Percentiles rank a stretch among this genome's conserved stretches.
Evolutionary conservation across 2,888 invertebrate genomes (phyloP).

Genomic region (Cecidostiba fungosa): DNA sequence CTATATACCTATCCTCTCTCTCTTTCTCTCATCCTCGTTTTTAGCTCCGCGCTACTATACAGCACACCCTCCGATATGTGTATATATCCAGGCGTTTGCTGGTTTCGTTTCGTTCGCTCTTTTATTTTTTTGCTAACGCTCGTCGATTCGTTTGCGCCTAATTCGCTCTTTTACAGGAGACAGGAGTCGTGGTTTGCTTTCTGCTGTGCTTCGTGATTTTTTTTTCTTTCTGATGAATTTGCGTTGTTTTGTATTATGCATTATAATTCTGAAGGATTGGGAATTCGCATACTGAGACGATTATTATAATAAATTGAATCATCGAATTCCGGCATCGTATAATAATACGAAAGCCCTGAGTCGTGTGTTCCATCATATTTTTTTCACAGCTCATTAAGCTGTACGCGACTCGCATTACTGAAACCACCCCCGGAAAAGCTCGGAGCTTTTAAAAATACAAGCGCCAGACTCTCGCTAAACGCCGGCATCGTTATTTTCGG

Average conservation of each 20-base stretch:
- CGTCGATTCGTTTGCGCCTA: not conserved
- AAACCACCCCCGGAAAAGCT: not conserved
- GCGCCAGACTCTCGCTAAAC: not conserved
- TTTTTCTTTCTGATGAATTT: too few species aligned
- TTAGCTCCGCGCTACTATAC: not conserved
- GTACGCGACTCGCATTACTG: not conserved
- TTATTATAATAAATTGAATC: too few species aligned
- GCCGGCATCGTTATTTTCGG: conserved; percentile 47
- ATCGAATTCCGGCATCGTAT: not conserved
- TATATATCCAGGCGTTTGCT: not conserved
- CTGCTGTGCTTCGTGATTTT: not conserved
- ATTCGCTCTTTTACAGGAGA: conserved; percentile 29
- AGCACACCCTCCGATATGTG: not conserved
- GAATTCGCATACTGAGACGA: too few species aligned
- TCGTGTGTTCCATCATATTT: not conserved
- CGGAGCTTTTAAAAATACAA: conserved; percentile 36
- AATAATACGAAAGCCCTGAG: too few species aligned
- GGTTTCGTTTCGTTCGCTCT: too few species aligned
- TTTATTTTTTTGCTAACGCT: not conserved
- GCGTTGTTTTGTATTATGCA: too few species aligned
- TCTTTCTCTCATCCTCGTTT: not conserved
- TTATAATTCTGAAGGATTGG: too few species aligned
- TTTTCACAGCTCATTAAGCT: not conserved
- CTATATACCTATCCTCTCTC: not conserved
- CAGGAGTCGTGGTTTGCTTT: not conserved